Percentiles rank a stretch among this genome's conserved stretches.
Conservation (phyloP, 1,140 invertebrate genomes). For the Megalopta genalis region DNA sequence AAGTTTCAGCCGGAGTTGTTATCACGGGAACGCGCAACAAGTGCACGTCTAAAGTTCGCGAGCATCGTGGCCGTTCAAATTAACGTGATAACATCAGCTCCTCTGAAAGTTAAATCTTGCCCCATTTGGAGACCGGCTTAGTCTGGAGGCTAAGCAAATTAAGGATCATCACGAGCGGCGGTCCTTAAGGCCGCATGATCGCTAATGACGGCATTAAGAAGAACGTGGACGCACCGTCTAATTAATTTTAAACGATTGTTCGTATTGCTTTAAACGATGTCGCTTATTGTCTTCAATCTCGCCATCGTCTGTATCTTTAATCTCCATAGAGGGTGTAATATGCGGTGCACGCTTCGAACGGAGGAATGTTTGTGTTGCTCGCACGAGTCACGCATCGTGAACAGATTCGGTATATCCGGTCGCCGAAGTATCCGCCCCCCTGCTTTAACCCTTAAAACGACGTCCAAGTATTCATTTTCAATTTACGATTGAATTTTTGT, state of each 20-base stretch:
- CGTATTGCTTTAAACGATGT: not conserved
- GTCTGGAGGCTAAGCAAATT: conserved; percentile 44
- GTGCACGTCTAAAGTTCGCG: conserved; percentile 25
- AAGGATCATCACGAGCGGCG: conserved; percentile 34
- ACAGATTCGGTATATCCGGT: too few species aligned
- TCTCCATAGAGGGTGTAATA: conserved; percentile 2
- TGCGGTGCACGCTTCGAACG: too few species aligned
- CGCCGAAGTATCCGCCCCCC: too few species aligned
- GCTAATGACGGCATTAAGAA: not conserved
- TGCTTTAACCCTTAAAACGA: too few species aligned
- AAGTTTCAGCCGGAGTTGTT: conserved; percentile 11
- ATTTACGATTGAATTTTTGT: too few species aligned
- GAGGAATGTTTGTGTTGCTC: too few species aligned
- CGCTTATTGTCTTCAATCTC: not conserved
- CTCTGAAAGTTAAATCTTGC: conserved; percentile 45
- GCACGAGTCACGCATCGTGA: too few species aligned
- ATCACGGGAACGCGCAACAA: conserved; percentile 20
- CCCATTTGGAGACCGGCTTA: conserved; percentile 25
- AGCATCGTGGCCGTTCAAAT: conserved; percentile 27
- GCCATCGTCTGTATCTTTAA: not conserved
- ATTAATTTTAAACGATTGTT: conserved; percentile 11
- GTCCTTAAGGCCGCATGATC: conserved; percentile 27
- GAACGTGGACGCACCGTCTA: not conserved
- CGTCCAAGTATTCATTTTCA: too few species aligned
- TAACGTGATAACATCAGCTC: conserved; percentile 28